Percentiles rank a stretch among this genome's conserved stretches.
phyloP scores from a whole-genome alignment of 92 coral and sea anemone genomes.

The Phenganax subtilis region DNA sequence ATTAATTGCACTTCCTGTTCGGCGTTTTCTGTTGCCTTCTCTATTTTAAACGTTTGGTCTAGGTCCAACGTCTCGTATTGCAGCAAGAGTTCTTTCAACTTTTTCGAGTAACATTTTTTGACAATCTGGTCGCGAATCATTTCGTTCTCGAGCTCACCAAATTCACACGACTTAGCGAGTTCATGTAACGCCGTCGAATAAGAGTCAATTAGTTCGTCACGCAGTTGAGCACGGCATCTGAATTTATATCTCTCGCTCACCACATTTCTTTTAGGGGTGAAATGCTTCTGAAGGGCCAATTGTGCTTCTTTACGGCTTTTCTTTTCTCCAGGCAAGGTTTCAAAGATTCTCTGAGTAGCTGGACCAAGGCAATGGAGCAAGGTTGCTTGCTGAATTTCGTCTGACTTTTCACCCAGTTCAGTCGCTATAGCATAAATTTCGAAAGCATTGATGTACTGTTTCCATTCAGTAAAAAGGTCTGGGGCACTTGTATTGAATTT shows the following conservation, averaged over 20 bases:
- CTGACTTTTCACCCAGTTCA: not conserved
- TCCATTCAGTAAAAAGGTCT: not conserved
- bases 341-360: constrained; percentile 30
- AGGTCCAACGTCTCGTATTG: constrained; percentile 35
- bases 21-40: constrained; percentile 27
- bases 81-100: not conserved
- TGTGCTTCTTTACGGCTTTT: constrained; percentile 23
- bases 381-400: too few species aligned
- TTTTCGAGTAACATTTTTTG: not conserved
- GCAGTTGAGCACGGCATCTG: constrained; percentile 32
- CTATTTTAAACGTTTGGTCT: constrained; percentile 18
- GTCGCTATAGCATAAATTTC: not conserved
- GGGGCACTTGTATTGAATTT: not conserved
- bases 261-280: constrained; percentile 41
- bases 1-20: constrained; percentile 33
- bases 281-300: constrained; percentile 27
- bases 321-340: constrained; percentile 37
- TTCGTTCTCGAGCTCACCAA: not conserved
- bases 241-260: constrained; percentile 48
- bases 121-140: constrained; percentile 8
- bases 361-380: constrained; percentile 41
- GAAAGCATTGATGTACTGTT: not conserved
- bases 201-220: constrained; percentile 20
- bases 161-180: not conserved
- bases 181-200: not conserved